Conservation (phyloP, 2,888 invertebrate species). For the Invenusta paracnida region DNA sequence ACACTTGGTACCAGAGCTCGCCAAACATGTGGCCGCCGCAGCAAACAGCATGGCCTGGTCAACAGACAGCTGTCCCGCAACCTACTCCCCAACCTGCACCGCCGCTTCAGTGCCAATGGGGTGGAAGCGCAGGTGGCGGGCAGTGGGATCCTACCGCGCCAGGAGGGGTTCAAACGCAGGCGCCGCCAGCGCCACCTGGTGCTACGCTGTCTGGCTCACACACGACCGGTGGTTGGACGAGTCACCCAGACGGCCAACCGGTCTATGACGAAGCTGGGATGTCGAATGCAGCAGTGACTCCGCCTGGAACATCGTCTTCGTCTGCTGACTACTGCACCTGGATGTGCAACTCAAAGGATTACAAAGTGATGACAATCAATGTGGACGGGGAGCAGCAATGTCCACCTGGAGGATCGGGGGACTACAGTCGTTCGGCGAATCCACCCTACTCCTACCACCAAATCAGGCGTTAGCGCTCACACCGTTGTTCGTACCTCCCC, state of each 20-base stretch:
- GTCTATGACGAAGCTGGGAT: neutral
- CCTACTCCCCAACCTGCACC: neutral
- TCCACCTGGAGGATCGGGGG: neutral
- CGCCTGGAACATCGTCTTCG: neutral
- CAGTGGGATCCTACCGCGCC: neutral
- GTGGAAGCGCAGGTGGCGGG: neutral
- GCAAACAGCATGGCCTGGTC: neutral
- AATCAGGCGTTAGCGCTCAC: neutral
- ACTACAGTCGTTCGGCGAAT: neutral
- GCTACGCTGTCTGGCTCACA: neutral
- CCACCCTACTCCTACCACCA: neutral
- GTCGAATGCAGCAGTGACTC: neutral
- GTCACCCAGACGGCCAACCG: neutral
- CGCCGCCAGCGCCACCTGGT: too few relatives aligned
- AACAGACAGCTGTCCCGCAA: neutral
- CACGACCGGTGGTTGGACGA: neutral
- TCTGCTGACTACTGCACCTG: constrained; percentile 1
- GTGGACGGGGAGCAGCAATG: neutral
- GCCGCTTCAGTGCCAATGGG: neutral
- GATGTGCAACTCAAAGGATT: neutral
- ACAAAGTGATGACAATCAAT: neutral
- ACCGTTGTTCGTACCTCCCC: too few relatives aligned
- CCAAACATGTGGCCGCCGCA: neutral
- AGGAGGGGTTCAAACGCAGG: neutral
- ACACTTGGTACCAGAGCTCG: neutral